These are phyloP conservation scores for Calosoma granatense DNA, from an alignment of 1,140 invertebrate species.

Conservation along the genomic window DNA sequence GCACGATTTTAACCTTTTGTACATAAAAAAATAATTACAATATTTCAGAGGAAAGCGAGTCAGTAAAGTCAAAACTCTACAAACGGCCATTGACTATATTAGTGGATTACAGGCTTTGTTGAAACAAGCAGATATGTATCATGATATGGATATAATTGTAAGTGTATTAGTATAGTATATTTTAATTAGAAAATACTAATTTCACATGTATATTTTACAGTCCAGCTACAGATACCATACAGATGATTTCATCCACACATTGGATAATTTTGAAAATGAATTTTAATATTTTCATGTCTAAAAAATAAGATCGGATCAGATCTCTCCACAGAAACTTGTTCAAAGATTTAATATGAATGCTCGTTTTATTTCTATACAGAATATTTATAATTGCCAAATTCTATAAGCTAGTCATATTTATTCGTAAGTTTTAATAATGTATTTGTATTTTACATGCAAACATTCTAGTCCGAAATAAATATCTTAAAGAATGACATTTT, in stretches of 20 bases:
- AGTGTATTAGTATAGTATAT: background rate
- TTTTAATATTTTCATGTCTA: too few relatives aligned
- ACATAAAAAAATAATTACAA: background rate
- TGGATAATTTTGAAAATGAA: background rate
- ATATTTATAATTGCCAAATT: too few relatives aligned
- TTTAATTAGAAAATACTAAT: too few relatives aligned
- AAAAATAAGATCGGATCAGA: too few relatives aligned
- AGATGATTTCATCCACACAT: background rate
- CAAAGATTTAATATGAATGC: too few relatives aligned
- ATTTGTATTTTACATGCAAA: too few relatives aligned
- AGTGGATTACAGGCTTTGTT: slow-evolving; percentile 31
- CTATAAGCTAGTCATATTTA: too few relatives aligned
- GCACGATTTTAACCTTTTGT: background rate
- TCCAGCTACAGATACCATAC: background rate
- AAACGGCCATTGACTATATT: slow-evolving; percentile 37
- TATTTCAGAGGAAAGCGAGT: slow-evolving; percentile 33
- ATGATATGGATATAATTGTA: background rate
- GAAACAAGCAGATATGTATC: slow-evolving; percentile 1
- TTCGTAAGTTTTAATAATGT: too few relatives aligned
- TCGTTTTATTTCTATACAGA: too few relatives aligned
- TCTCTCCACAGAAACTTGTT: too few relatives aligned
- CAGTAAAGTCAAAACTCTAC: slow-evolving; percentile 38
- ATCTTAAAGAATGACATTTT: too few relatives aligned
- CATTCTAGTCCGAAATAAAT: too few relatives aligned
- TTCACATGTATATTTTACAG: background rate